Conservation (phyloP, 2,113 vertebrate genomes). For the Zootoca vivipara region DNA sequence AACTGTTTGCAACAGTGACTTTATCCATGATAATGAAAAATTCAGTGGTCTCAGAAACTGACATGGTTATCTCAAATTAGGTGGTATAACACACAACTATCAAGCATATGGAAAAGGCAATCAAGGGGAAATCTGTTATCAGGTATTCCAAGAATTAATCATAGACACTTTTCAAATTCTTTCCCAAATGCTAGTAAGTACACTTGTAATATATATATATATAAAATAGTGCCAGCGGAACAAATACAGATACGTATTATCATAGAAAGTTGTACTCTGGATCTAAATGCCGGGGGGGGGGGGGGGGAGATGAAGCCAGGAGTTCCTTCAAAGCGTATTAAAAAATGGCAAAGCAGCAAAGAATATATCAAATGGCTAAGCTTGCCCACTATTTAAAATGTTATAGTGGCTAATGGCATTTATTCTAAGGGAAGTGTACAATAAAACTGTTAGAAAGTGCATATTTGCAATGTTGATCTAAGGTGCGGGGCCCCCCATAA, state of each 20-base stretch:
- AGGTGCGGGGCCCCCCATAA: conserved; percentile 28
- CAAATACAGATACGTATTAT: not conserved
- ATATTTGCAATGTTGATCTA: not conserved
- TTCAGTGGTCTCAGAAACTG: not conserved
- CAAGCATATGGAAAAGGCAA: not conserved
- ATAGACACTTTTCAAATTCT: not conserved
- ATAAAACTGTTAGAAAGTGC: not conserved
- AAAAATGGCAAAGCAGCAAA: not conserved
- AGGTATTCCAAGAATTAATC: not conserved
- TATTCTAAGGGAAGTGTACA: not conserved
- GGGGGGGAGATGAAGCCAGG: accelerated
- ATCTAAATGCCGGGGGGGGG: not conserved
- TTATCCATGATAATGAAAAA: not conserved
- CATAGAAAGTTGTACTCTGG: not conserved
- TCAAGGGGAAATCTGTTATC: not conserved
- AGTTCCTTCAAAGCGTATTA: accelerated
- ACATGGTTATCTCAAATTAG: not conserved
- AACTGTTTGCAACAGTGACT: not conserved
- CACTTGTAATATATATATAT: not conserved
- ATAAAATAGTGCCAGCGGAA: not conserved
- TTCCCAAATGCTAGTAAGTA: not conserved
- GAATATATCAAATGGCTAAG: not conserved
- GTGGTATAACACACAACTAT: not conserved
- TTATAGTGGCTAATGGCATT: not conserved
- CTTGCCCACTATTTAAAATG: not conserved